A percentile compares a stretch with the other conserved stretches of the same genome.
These are phyloP conservation scores for Drosophila rhopaloa DNA, from an alignment of 1,140 invertebrate species.

Conservation along the genomic window DNA sequence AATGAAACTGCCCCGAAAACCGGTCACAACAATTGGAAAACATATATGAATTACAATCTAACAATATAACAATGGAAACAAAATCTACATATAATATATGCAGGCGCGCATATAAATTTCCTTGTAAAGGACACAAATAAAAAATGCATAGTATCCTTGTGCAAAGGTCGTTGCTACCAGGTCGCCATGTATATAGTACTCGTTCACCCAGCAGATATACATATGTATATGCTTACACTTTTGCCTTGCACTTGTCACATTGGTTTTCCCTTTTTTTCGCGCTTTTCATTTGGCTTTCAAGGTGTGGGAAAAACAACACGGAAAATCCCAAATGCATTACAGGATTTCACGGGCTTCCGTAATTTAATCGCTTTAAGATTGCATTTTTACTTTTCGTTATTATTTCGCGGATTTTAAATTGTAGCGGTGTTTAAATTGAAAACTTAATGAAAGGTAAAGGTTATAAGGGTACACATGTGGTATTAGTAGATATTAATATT, in stretches of 20 bases:
- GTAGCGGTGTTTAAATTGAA: no score
- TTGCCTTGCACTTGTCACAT: slow-evolving; percentile 75
- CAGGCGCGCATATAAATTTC: background rate
- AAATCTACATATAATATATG: slow-evolving; percentile 6
- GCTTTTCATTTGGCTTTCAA: slow-evolving; percentile 60
- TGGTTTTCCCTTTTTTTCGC: slow-evolving; percentile 40
- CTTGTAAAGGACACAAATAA: background rate
- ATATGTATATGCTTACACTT: slow-evolving; percentile 59
- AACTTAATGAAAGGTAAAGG: no score
- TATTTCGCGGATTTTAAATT: background rate
- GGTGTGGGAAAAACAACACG: slow-evolving; percentile 24
- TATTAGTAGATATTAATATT: no score
- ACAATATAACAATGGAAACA: slow-evolving; percentile 10
- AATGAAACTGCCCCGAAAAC: slow-evolving; percentile 35
- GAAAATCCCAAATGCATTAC: slow-evolving; percentile 38
- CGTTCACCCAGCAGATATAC: background rate
- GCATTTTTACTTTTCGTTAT: background rate
- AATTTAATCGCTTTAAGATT: slow-evolving; percentile 25
- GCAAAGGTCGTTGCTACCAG: slow-evolving; percentile 52
- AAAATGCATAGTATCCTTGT: slow-evolving; percentile 9
- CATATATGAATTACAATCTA: slow-evolving; percentile 10
- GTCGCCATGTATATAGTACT: slow-evolving; percentile 11
- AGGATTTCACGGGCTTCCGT: slow-evolving; percentile 11
- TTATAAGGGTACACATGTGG: no score
- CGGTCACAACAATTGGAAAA: slow-evolving; percentile 20